phyloP scores from a whole-genome alignment of 2,113 vertebrate species.

The Eptatretus burgeri region DNA sequence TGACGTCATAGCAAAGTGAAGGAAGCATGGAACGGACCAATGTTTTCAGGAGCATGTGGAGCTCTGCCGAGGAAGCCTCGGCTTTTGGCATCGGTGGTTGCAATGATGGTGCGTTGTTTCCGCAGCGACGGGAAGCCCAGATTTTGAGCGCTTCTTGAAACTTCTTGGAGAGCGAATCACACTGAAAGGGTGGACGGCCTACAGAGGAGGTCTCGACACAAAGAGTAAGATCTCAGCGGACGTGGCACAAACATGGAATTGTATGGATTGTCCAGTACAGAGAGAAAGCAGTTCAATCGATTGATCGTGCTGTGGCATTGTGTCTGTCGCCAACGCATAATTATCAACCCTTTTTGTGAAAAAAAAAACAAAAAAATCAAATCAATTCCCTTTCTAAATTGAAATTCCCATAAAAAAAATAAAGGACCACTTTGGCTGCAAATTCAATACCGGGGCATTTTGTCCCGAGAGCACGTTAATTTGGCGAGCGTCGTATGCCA shows the following conservation, averaged over 20 bases:
- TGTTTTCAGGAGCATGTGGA: background rate
- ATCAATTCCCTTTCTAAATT: too few relatives aligned
- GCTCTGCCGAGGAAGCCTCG: background rate
- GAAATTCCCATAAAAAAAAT: too few relatives aligned
- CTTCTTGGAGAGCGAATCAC: conserved; percentile 57
- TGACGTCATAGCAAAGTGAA: background rate
- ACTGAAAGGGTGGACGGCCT: conserved; percentile 81
- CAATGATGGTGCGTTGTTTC: conserved; percentile 8
- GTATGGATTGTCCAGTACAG: too few relatives aligned
- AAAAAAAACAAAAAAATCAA: too few relatives aligned
- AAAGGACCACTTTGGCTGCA: too few relatives aligned
- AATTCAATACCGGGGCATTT: too few relatives aligned
- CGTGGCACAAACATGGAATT: background rate
- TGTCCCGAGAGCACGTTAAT: too few relatives aligned
- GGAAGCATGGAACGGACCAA: background rate
- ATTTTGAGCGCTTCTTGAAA: conserved; percentile 55
- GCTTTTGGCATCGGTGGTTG: background rate
- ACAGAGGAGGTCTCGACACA: conserved; percentile 80
- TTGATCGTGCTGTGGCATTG: too few relatives aligned
- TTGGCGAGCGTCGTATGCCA: too few relatives aligned
- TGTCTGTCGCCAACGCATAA: too few relatives aligned
- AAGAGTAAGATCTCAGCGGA: conserved; percentile 39
- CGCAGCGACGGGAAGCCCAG: conserved; percentile 57
- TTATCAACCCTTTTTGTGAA: too few relatives aligned
- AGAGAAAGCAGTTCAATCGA: too few relatives aligned